A percentile compares a stretch with the other conserved stretches of the same genome.
Evolutionary conservation across 2,888 invertebrate species (phyloP).

Genomic region (Cerceris ruficornis): DNA sequence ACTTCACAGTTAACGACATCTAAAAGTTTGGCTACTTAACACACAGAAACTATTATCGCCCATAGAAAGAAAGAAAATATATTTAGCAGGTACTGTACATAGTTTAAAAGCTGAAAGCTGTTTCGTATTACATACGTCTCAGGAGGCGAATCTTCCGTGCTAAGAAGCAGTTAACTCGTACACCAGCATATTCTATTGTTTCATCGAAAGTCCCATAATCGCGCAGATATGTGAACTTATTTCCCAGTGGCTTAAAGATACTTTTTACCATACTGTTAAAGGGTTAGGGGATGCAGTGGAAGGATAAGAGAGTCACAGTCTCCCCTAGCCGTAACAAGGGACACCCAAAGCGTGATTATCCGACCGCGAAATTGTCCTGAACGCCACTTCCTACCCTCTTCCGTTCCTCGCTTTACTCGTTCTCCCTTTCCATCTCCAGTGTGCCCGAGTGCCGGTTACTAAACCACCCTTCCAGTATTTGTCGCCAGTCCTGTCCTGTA

Average conservation of each 20-base stretch:
- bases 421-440: slow-evolving; percentile 1
- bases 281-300: background rate
- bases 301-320: slow-evolving; percentile 7
- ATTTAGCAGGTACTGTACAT: no score
- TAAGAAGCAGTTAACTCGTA: no score
- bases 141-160: no score
- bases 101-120: no score
- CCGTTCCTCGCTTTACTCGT: slow-evolving; percentile 35
- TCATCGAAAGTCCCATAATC: slow-evolving; percentile 3
- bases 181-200: no score
- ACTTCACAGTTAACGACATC: no score
- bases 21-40: no score
- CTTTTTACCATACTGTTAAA: slow-evolving; percentile 2
- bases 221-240: slow-evolving; percentile 28
- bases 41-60: no score
- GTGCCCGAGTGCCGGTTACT: slow-evolving; percentile 7
- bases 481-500: slow-evolving; percentile 2
- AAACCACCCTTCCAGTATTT: slow-evolving; percentile 13
- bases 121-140: no score
- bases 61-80: no score
- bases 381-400: slow-evolving; percentile 47
- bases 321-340: slow-evolving; percentile 40
- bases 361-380: slow-evolving; percentile 69
- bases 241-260: slow-evolving; percentile 19
- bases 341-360: slow-evolving; percentile 63